Base-by-base conservation (phyloP, 1,140 invertebrate species). In the Drosophila navojoa region DNA sequence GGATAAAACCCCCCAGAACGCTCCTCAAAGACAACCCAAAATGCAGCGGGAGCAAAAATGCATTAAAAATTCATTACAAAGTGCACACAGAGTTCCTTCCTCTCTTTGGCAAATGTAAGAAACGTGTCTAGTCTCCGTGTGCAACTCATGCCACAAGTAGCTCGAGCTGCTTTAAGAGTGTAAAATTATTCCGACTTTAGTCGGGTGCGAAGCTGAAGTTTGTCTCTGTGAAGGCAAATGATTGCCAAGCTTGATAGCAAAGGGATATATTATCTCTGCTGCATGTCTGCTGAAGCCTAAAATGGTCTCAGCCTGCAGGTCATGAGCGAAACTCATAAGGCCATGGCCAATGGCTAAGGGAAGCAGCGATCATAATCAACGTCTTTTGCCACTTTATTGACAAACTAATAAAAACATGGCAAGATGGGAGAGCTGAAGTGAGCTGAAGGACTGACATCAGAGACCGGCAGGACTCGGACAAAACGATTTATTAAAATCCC, bases 401-500 rank as follows among this genome's bases (percentile, higher is more conserved):
- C 82, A 86, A 86, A 86, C 82, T 86, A 86, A 86, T 86, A 86
- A 86, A 86, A 87, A 47, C 59, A 71, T 54, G 66, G 64, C 45
- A 45, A 55, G 59, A 54, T 2, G 32, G 19, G 32, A 32, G 32
- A 10, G 7, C 32, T 4, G 4, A 42, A 47, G 29, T 27, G 45
- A 54, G 35, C 27, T 29, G 19, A 3, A 5, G 27, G 4, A 29
- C 27, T 29, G 27, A 29, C 27, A 29, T 29, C 27, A 29, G 2
- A 29, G 32, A 15, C 42, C n/a, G n/a, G 5, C 42, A 4, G 22
- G n/a, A 15, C 16, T 80, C 47, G 54, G 79, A 76, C 63, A 74
- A 87, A 79, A 82, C 84, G 79, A 87, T 87, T 86, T 86, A 86
- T 86, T 87, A 87, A 87, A 87, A 87, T 89, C 79, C 84, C 66